Percentiles rank a stretch among this genome's conserved stretches.
phyloP scores from a whole-genome alignment of 1,140 invertebrate species.

The Hydropsyche tenuis region DNA sequence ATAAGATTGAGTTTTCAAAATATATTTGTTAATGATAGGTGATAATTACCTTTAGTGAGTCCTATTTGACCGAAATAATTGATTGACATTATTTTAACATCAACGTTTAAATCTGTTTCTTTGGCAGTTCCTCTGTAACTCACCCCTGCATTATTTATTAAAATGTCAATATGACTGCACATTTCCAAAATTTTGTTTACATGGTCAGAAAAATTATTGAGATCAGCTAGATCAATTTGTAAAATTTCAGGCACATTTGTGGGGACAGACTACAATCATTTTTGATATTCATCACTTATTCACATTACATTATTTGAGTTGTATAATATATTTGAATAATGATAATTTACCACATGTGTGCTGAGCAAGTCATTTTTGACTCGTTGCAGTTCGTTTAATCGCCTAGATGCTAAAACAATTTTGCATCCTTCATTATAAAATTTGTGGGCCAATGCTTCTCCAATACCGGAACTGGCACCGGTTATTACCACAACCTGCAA shows the following conservation, averaged over 20 bases:
- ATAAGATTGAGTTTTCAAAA: too few relatives aligned
- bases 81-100: slow-evolving; percentile 88
- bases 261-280: slow-evolving; percentile 59
- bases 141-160: slow-evolving; percentile 95
- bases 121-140: slow-evolving; percentile 80
- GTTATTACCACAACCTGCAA: slow-evolving; percentile 90
- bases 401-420: slow-evolving; percentile 83
- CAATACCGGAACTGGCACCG: slow-evolving; percentile 92
- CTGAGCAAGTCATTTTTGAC: slow-evolving; percentile 75
- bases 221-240: slow-evolving; percentile 78
- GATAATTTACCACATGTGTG: slow-evolving; percentile 62
- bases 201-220: slow-evolving; percentile 69
- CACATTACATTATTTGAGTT: background rate
- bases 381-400: slow-evolving; percentile 78
- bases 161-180: slow-evolving; percentile 83
- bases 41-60: slow-evolving; percentile 82
- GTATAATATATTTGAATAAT: background rate
- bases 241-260: slow-evolving; percentile 78
- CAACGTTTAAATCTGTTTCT: slow-evolving; percentile 82
- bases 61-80: slow-evolving; percentile 95
- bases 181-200: slow-evolving; percentile 70
- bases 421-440: slow-evolving; percentile 86
- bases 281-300: background rate
- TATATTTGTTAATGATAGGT: too few relatives aligned
- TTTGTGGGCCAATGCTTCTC: slow-evolving; percentile 84